phyloP scores from a whole-genome alignment of 1,140 invertebrate genomes.

The Drosophila chauvacae region DNA sequence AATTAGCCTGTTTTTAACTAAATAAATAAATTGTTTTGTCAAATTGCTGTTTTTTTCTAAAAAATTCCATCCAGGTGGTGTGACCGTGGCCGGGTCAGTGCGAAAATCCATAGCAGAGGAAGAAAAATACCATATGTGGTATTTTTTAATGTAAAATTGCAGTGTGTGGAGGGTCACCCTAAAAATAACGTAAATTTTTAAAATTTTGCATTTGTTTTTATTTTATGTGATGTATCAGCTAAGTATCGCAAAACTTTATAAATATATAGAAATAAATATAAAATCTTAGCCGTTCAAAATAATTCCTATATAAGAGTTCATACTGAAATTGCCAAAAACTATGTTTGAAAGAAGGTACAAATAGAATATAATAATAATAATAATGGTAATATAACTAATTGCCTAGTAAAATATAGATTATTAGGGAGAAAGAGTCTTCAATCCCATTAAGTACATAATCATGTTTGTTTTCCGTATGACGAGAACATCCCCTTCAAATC shows the following conservation, averaged over 20 bases:
- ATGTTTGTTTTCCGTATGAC: too few species aligned
- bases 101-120: not conserved
- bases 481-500: too few species aligned
- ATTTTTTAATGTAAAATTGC: not conserved
- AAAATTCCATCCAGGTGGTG: constrained; percentile 23
- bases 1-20: constrained; percentile 15
- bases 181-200: not conserved
- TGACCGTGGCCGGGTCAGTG: constrained; percentile 5
- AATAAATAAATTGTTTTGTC: constrained; percentile 28
- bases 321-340: not conserved
- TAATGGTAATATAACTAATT: not conserved
- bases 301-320: not conserved
- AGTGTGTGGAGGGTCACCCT: not conserved
- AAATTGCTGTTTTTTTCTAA: constrained; percentile 32
- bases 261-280: not conserved
- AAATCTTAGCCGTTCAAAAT: not conserved
- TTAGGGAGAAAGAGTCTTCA: not conserved
- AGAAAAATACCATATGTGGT: not conserved
- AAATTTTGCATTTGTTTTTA: not conserved
- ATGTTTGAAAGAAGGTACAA: not conserved
- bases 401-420: not conserved
- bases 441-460: too few species aligned
- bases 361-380: not conserved
- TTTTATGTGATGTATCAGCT: not conserved
- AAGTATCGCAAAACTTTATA: not conserved